These are phyloP conservation scores for Accipiter cooperii DNA, from an alignment of 2,113 vertebrate genomes.

Conservation along the genomic window DNA sequence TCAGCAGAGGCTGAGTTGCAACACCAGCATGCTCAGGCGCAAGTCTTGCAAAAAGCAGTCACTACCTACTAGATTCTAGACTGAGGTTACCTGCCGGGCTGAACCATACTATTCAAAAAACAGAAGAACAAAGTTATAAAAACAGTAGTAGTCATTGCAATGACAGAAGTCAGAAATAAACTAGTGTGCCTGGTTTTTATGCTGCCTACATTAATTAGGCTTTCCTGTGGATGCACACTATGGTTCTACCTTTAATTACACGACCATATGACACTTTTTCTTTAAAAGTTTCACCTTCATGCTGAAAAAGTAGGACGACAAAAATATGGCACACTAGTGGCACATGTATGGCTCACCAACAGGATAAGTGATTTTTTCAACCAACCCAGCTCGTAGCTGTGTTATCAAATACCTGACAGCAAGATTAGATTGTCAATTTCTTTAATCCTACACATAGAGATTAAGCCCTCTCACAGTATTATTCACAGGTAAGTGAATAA, in stretches of 20 bases:
- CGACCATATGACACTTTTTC: neutral
- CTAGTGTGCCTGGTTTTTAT: accelerated
- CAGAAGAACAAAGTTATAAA: neutral
- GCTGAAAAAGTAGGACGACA: neutral
- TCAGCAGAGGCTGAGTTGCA: neutral
- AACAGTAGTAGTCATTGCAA: neutral
- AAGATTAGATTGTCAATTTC: neutral
- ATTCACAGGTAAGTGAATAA: neutral
- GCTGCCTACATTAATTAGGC: neutral
- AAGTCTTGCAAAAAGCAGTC: neutral
- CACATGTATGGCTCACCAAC: neutral
- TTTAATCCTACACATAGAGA: neutral
- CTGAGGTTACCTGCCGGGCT: accelerated
- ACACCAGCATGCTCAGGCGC: neutral
- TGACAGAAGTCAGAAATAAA: neutral
- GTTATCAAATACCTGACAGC: neutral
- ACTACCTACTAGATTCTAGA: neutral
- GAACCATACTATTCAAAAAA: neutral
- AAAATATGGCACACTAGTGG: neutral
- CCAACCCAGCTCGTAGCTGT: neutral
- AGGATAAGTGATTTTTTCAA: neutral
- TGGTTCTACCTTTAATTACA: neutral
- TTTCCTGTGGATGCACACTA: neutral
- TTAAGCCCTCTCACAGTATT: neutral
- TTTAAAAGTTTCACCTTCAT: neutral